Conservation (phyloP, 2,797 vertebrate genomes). For the Bradypodion ventrale region DNA sequence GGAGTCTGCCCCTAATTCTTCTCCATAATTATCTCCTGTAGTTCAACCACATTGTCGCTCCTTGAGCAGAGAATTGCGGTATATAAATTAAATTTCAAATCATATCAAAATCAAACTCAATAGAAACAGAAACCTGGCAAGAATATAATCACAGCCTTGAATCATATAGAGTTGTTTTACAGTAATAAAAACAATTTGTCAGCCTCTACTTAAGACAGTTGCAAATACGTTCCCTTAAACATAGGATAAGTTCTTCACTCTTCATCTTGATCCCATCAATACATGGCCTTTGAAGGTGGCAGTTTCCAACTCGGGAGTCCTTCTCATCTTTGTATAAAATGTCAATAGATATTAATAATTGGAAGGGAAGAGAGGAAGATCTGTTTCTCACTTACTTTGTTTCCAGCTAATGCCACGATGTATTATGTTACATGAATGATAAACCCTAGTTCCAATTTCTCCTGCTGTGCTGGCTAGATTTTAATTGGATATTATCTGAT, state of each 20-base stretch:
- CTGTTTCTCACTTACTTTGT: conserved; percentile 59
- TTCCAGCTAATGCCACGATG: conserved; percentile 58
- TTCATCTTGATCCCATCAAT: conserved; percentile 32
- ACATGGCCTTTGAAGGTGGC: conserved; percentile 31
- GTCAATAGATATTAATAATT: conserved; percentile 48
- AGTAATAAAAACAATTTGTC: conserved; percentile 36
- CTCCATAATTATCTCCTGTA: not conserved
- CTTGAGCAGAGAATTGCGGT: too few relatives aligned
- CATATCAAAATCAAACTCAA: too few relatives aligned
- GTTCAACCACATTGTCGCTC: too few relatives aligned
- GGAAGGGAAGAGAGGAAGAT: conserved; percentile 39
- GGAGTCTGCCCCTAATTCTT: not conserved
- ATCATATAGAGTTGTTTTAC: conserved; percentile 18
- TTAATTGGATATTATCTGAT: conserved; percentile 72
- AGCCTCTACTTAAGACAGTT: conserved; percentile 26
- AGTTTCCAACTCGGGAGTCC: conserved; percentile 4
- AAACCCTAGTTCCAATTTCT: conserved; percentile 64
- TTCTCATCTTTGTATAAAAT: conserved; percentile 27
- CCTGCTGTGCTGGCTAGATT: conserved; percentile 67
- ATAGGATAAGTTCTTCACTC: conserved; percentile 22
- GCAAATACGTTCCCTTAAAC: conserved; percentile 24
- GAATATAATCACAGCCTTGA: conserved; percentile 34
- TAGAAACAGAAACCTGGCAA: not conserved
- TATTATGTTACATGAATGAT: conserved; percentile 62
- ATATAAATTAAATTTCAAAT: too few relatives aligned